Percentiles rank a stretch among this genome's conserved stretches.
These are phyloP conservation scores for Galbula dea DNA, from an alignment of 2,113 vertebrate species.

Conservation along the genomic window DNA sequence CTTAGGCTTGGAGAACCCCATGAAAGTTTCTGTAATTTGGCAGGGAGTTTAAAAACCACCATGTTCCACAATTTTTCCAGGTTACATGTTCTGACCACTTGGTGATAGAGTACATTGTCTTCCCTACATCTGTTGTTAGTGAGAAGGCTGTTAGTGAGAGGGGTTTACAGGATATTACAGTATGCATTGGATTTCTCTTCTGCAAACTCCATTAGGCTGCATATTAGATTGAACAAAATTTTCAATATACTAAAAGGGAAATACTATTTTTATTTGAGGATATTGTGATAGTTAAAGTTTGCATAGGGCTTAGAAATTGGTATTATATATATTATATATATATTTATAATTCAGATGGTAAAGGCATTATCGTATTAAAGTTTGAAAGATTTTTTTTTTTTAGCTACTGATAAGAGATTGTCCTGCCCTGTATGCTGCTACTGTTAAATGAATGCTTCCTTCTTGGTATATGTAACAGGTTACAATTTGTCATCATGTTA, in stretches of 20 bases:
- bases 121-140: neutral
- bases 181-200: neutral
- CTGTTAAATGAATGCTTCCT: neutral
- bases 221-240: neutral
- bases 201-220: neutral
- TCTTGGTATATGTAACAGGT: neutral
- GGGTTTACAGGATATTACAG: neutral
- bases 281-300: neutral
- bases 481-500: neutral
- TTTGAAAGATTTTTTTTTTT: neutral
- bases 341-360: neutral
- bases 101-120: neutral
- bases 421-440: neutral
- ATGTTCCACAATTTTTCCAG: neutral
- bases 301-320: neutral
- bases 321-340: too few relatives aligned
- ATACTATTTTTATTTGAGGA: neutral
- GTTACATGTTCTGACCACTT: neutral
- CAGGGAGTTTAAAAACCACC: neutral
- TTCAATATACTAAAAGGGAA: neutral
- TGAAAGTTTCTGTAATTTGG: neutral
- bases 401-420: neutral
- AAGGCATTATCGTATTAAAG: neutral
- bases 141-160: neutral
- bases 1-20: neutral